phyloP scores from a whole-genome alignment of 2,888 invertebrate species.

The Arrhopalites spinosus region DNA sequence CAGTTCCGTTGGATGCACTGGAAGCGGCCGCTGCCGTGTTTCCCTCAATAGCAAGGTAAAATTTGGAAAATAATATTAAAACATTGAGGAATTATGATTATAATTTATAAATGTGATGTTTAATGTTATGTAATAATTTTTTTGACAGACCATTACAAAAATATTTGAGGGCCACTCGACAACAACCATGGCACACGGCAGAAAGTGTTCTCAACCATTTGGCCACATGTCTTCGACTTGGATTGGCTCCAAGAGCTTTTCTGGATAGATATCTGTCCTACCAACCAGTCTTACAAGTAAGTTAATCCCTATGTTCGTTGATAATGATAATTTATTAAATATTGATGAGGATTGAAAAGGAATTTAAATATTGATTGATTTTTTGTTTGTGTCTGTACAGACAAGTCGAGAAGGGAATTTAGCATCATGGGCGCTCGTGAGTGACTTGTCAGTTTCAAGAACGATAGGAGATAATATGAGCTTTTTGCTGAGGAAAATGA shows the following conservation, averaged over 20 bases:
- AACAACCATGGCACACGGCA: slow-evolving; percentile 94
- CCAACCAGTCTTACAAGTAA: slow-evolving; percentile 76
- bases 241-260: slow-evolving; percentile 92
- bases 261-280: slow-evolving; percentile 89
- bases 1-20: slow-evolving; percentile 86
- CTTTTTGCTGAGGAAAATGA: slow-evolving; percentile 88
- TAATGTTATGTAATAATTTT: no score
- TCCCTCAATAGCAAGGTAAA: slow-evolving; percentile 79
- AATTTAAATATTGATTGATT: slow-evolving; percentile 1
- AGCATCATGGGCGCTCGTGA: slow-evolving; percentile 96
- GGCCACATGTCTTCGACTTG: slow-evolving; percentile 88
- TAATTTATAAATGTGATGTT: no score
- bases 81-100: no score
- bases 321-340: slow-evolving; percentile 1
- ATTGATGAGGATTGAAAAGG: background rate
- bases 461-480: slow-evolving; percentile 80
- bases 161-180: slow-evolving; percentile 90
- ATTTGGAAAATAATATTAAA: no score
- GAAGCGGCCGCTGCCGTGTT: slow-evolving; percentile 98
- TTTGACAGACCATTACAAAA: slow-evolving; percentile 83
- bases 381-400: slow-evolving; percentile 39
- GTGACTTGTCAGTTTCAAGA: slow-evolving; percentile 86
- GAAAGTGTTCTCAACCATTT: slow-evolving; percentile 90
- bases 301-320: background rate
- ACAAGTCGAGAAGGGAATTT: slow-evolving; percentile 59